phyloP scores from a whole-genome alignment of 30 jellyfish, hydroid and myxozoan genomes.

The Chironex yamaguchii region DNA sequence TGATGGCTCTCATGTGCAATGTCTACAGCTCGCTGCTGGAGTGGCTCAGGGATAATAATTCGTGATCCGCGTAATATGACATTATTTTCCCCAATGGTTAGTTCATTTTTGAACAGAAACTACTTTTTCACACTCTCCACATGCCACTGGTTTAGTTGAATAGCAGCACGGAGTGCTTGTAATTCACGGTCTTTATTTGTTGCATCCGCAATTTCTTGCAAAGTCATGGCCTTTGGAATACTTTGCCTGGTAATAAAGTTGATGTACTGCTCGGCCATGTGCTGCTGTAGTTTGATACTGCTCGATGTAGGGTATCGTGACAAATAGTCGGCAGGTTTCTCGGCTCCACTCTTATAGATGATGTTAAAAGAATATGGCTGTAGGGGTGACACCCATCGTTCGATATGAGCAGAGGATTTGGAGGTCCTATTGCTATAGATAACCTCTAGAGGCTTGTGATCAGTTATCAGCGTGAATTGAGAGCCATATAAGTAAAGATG shows the following conservation, averaged over 20 bases:
- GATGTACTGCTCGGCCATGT: conserved; percentile 60
- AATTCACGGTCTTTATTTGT: conserved; percentile 50
- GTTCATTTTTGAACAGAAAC: conserved; percentile 6
- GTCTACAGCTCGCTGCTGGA: conserved; percentile 56
- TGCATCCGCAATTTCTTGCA: conserved; percentile 57
- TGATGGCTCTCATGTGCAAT: conserved; percentile 57
- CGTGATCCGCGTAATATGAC: not conserved
- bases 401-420: conserved; percentile 50
- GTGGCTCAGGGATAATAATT: conserved; percentile 1
- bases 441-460: conserved; percentile 49
- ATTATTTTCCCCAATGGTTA: not conserved
- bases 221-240: conserved; percentile 67
- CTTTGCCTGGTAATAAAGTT: conserved; percentile 35
- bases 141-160: conserved; percentile 45
- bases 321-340: conserved; percentile 57
- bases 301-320: conserved; percentile 52
- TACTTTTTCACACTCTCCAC: conserved; percentile 4
- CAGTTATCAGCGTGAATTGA: conserved; percentile 1
- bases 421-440: conserved; percentile 50
- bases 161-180: conserved; percentile 49
- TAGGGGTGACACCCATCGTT: conserved; percentile 44
- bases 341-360: conserved; percentile 40
- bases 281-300: not conserved
- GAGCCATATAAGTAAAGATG: conserved; percentile 6
- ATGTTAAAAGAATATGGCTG: conserved; percentile 57